Evolutionary conservation across 2,888 invertebrate species (phyloP), one percentile per base, ranked within the genome.

Genomic region (Troglohyphantes excavatus): DNA sequence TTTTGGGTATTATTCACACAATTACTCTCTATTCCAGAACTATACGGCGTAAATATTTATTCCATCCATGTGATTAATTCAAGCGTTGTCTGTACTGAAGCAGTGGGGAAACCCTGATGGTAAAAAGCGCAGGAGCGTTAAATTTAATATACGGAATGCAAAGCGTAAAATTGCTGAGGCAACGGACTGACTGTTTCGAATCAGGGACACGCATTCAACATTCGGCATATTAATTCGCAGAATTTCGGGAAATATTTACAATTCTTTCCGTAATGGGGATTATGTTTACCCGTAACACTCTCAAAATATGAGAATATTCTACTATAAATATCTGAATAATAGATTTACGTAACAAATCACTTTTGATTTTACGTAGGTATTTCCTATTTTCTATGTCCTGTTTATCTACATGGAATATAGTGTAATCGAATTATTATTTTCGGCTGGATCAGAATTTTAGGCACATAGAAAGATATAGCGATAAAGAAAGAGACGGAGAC

Each of bases 81-180:
- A 53, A 53, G 53, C 53, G 53, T 53, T 63, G 19, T 68, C 9
- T 33, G 59, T 46, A 43, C 63, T 5, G 13, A 26, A 21, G 39
- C 23, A 23, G 19, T 33, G 23, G 5, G n/a, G 19, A 43, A 65
- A 39, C 39, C 39, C 78, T 26, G 43, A 65, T 21, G n/a, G 9
- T 23, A 63, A 39, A 43, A 63, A 63, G 65, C 43, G 26, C 11
- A n/a, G 68, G n/a, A 27, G 43, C 63, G 65, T 78, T 43, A 65
- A 78, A 78, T 78, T 61, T 78, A 78, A 78, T 78, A 78, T 33
- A 65, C 43, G 65, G 26, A 78, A 43, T 29, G 29, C 78, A 65
- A 43, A 11, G 78, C 78, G 78, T 78, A 65, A 78, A 78, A 65
- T 78, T 78, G 61, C 63, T 65, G 61, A 43, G 29, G 63, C 78